phyloP scores from a whole-genome alignment of 2,888 invertebrate genomes.

The Lepidochitona cinerea region DNA sequence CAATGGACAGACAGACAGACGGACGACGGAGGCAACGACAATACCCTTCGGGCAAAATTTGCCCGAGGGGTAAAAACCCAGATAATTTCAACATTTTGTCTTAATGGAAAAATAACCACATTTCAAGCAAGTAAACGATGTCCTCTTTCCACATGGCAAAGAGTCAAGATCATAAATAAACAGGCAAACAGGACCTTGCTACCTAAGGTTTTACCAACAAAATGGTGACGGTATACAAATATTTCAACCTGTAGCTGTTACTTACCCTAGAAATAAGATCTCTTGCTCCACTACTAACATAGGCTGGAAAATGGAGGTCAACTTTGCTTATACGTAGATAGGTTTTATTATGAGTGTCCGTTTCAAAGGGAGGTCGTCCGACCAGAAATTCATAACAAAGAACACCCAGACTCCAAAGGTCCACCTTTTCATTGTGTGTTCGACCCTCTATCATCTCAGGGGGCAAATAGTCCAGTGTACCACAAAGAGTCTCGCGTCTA shows the following conservation, averaged over 20 bases:
- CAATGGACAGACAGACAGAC: too few relatives aligned
- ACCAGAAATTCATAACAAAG: conserved; percentile 94
- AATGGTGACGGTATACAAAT: too few relatives aligned
- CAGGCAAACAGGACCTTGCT: too few relatives aligned
- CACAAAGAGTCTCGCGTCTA: conserved; percentile 91
- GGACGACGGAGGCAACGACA: too few relatives aligned
- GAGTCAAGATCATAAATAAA: too few relatives aligned
- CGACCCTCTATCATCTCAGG: conserved; percentile 96
- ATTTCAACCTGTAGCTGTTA: too few relatives aligned
- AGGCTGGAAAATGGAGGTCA: conserved; percentile 70
- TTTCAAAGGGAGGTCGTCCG: conserved; percentile 94
- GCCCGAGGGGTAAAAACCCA: too few relatives aligned
- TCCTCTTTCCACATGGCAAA: neutral
- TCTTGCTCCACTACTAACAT: conserved; percentile 70
- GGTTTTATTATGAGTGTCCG: conserved; percentile 73
- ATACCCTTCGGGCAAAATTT: too few relatives aligned
- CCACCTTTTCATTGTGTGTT: conserved; percentile 85
- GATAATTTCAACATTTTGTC: too few relatives aligned
- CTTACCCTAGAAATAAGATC: conserved; percentile 72
- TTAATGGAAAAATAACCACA: too few relatives aligned
- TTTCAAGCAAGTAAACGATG: too few relatives aligned
- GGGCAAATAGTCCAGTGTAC: conserved; percentile 94
- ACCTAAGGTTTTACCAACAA: too few relatives aligned
- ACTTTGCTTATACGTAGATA: conserved; percentile 71
- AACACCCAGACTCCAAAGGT: conserved; percentile 96